Base-by-base conservation (phyloP, 2,888 invertebrate genomes). In the Hylaea fasciaria region DNA sequence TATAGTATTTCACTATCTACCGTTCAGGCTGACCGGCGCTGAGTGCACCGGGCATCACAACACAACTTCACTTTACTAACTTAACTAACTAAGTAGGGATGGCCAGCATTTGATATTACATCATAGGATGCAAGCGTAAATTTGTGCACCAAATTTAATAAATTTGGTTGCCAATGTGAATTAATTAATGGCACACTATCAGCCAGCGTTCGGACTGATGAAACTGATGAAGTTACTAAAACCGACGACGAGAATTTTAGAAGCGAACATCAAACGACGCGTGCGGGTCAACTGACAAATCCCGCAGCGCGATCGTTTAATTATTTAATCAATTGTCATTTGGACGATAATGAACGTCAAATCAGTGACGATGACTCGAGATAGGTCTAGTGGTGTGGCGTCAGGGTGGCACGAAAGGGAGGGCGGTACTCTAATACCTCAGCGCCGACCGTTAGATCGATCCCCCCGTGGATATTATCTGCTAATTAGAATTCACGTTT, bases 401-500 rank as follows among this genome's bases (percentile, higher is more conserved):
- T 58, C 65, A 64, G 71, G 64, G 65, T 55, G 65, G 64, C 72
- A 3, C 37, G 37, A n/a, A 12, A 37, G 68, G 63, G 70, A 72
- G 71, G 73, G 51, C 57, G 64, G 11, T 29, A 22, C 13, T 29
- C 46, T n/a, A n/a, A 44, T 22, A 14, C 32, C 46, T 17, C 16
- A 4, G 29, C 13, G 13, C 28, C n/a, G 29, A 9, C 13, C 14
- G 87, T 86, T 87, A 91, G 91, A 90, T 91, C 90, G 91, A 91
- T 91, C 85, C 72, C 86, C 89, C 82, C 83, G 80, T 80, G 83
- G 82, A 87, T 86, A 88, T 89, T 89, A 88, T 81, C 85, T 81
- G 83, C 83, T 90, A 91, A 91, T 91, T 91, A 91, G 90, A 89
- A 87, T 85, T 79, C 82, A 82, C 84, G 82, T 78, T 73, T 68